Evolutionary conservation across 1,140 invertebrate genomes (phyloP).

Genomic region (Penaeus japonicus): DNA sequence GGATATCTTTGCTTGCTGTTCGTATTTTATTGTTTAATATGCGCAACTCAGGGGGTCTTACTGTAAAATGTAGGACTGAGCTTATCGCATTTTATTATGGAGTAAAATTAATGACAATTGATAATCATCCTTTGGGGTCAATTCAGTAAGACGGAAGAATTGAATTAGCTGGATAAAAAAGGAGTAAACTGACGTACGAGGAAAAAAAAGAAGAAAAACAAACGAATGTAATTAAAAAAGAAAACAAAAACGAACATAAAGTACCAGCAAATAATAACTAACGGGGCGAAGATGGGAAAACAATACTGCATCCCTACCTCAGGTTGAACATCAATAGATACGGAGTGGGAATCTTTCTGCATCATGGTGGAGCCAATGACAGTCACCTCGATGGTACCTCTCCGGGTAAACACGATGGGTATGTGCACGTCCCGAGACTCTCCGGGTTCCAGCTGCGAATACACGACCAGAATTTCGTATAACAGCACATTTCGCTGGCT

Average conservation of each 20-base stretch:
- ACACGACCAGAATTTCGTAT: background rate
- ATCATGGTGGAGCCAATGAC: slow-evolving; percentile 68
- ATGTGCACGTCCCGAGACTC: slow-evolving; percentile 62
- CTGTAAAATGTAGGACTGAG: too few species aligned
- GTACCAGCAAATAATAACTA: background rate
- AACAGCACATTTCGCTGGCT: background rate
- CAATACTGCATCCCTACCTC: background rate
- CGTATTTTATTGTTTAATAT: too few species aligned
- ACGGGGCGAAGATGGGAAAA: background rate
- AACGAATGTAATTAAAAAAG: background rate
- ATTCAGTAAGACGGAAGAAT: too few species aligned
- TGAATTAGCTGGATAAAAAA: too few species aligned
- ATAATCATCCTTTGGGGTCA: too few species aligned
- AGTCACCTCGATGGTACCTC: slow-evolving; percentile 65
- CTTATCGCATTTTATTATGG: too few species aligned
- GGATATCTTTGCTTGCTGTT: too few species aligned
- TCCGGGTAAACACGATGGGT: slow-evolving; percentile 63
- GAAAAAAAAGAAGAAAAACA: too few species aligned
- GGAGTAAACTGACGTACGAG: too few species aligned
- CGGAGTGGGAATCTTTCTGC: slow-evolving; percentile 46
- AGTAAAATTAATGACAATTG: too few species aligned
- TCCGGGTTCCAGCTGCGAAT: slow-evolving; percentile 43
- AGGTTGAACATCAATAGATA: slow-evolving; percentile 46
- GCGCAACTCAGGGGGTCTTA: too few species aligned
- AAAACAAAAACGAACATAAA: background rate